phyloP scores from a whole-genome alignment of 2,888 invertebrate species.

The Drosophila gaucha region DNA sequence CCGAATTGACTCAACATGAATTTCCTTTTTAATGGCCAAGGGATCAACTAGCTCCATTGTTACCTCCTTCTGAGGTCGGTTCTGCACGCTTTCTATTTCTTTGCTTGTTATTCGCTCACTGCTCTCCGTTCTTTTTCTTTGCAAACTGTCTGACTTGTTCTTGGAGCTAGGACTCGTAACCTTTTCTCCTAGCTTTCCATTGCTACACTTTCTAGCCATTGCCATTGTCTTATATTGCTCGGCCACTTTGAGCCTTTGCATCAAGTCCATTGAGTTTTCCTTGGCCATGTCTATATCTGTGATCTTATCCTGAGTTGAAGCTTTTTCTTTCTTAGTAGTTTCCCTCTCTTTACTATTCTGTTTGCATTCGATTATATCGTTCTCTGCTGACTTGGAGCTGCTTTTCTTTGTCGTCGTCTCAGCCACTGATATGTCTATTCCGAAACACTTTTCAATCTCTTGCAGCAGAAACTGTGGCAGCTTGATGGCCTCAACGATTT shows the following conservation, averaged over 20 bases:
- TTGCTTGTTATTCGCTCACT: not conserved
- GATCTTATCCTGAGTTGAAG: not conserved
- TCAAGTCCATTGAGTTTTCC: constrained; percentile 44
- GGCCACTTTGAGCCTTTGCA: constrained; percentile 58
- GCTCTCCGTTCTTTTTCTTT: not conserved
- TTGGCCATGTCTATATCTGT: constrained; percentile 12
- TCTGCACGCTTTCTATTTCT: too few species aligned
- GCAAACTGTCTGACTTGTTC: not conserved
- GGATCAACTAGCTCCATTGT: not conserved
- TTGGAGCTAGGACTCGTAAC: not conserved
- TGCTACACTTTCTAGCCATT: not conserved
- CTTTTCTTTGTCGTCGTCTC: too few species aligned
- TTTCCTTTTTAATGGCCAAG: constrained; percentile 17
- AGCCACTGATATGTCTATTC: constrained; percentile 66
- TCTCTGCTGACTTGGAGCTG: not conserved
- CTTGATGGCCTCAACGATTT: constrained; percentile 81
- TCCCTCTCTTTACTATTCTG: not conserved
- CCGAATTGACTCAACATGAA: not conserved
- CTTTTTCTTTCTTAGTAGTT: not conserved
- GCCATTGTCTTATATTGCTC: constrained; percentile 51
- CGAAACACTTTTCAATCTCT: constrained; percentile 82
- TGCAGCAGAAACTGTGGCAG: constrained; percentile 80
- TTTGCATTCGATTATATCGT: not conserved
- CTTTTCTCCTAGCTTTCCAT: not conserved
- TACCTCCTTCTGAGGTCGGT: not conserved